Conservation (phyloP, 2,888 invertebrate species). For the Mystacides longicornis region DNA sequence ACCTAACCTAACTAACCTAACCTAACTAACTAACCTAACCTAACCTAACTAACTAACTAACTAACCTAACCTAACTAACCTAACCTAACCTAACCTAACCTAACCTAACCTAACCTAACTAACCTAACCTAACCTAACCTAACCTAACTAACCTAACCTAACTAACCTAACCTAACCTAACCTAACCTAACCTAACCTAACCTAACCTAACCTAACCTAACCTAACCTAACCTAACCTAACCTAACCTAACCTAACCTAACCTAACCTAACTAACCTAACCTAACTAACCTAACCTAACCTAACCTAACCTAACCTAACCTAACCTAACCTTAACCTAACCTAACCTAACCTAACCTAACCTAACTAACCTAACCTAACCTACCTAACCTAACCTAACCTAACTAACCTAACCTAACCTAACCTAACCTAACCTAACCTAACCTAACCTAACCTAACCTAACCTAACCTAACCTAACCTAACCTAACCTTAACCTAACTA, state of each 20-base stretch:
- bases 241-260: slow-evolving; percentile 13
- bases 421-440: too few relatives aligned
- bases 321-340: too few relatives aligned
- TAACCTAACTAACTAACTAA: slow-evolving; percentile 24
- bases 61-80: slow-evolving; percentile 20
- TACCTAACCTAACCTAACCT: too few relatives aligned
- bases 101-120: slow-evolving; percentile 17
- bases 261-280: slow-evolving; percentile 16
- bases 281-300: slow-evolving; percentile 17
- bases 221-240: slow-evolving; percentile 24
- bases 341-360: too few relatives aligned
- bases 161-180: slow-evolving; percentile 12
- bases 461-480: too few relatives aligned
- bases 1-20: slow-evolving; percentile 22
- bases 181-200: slow-evolving; percentile 19
- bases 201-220: slow-evolving; percentile 17
- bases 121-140: slow-evolving; percentile 16
- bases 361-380: too few relatives aligned
- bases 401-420: too few relatives aligned
- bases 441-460: too few relatives aligned
- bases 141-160: slow-evolving; percentile 14
- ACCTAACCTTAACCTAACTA: too few relatives aligned
- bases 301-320: slow-evolving; percentile 15
- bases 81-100: slow-evolving; percentile 19
- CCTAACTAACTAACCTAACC: slow-evolving; percentile 26